These are phyloP conservation scores for Dolomedes plantarius DNA, from an alignment of 2,888 invertebrate species.

Conservation along the genomic window DNA sequence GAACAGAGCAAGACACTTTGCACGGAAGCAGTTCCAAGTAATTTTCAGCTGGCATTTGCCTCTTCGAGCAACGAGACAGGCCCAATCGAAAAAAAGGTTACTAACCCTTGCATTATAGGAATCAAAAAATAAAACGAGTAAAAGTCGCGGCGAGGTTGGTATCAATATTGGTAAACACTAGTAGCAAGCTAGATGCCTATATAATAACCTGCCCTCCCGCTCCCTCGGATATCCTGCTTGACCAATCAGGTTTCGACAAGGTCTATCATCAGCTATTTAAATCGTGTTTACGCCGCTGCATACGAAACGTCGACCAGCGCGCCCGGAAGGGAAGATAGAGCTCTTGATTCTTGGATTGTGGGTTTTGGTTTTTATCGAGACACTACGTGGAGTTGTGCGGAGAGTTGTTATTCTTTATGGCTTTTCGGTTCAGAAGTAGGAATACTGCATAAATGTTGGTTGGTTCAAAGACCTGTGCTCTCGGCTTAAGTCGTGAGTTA, in stretches of 20 bases:
- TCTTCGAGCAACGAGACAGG: neutral
- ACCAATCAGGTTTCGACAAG: slow-evolving; percentile 48
- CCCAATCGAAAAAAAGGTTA: slow-evolving; percentile 29
- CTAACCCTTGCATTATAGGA: slow-evolving; percentile 18
- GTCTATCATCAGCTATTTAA: slow-evolving; percentile 62
- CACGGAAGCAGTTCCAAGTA: neutral
- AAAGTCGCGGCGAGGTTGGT: slow-evolving; percentile 23
- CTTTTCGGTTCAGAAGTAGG: slow-evolving; percentile 30
- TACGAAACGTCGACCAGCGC: slow-evolving; percentile 13
- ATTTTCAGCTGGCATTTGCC: neutral
- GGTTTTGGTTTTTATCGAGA: slow-evolving; percentile 42
- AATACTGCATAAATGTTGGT: slow-evolving; percentile 32
- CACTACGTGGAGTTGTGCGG: neutral
- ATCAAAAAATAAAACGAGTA: slow-evolving; percentile 15
- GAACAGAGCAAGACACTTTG: neutral
- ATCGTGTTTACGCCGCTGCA: slow-evolving; percentile 50
- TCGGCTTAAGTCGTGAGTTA: too few species aligned
- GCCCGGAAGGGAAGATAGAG: slow-evolving; percentile 21
- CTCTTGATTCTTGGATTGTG: slow-evolving; percentile 33
- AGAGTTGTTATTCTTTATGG: slow-evolving; percentile 42
- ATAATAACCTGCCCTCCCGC: slow-evolving; percentile 28
- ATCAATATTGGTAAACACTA: slow-evolving; percentile 58
- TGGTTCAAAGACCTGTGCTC: slow-evolving; percentile 40
- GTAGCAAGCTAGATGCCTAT: slow-evolving; percentile 45
- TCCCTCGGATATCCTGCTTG: slow-evolving; percentile 16